Conservation (phyloP, 2,797 vertebrate species). For the Liparis tanakae region DNA sequence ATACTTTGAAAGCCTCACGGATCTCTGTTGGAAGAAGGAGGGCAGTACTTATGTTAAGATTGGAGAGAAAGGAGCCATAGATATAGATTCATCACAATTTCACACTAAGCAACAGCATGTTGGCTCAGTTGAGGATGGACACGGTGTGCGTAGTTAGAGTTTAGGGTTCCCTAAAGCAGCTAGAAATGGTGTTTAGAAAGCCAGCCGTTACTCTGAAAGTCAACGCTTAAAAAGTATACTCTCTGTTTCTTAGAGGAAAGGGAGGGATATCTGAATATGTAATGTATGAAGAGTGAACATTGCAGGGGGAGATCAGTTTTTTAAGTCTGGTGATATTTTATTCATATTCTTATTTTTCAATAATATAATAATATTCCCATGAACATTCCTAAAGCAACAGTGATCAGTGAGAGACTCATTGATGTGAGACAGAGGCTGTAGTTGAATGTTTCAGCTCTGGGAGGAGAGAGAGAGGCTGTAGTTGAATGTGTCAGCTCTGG, state of each 20-base stretch:
- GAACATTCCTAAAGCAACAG: not conserved
- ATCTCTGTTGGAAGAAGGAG: conserved; percentile 85
- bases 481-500: not conserved
- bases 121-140: not conserved
- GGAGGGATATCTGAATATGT: conserved; percentile 14
- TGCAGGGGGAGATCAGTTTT: not conserved
- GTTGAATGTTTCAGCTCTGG: too few species aligned
- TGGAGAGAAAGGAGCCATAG: not conserved
- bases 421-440: too few species aligned
- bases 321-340: not conserved
- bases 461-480: not conserved
- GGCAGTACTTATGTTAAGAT: not conserved
- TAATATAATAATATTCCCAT: not conserved
- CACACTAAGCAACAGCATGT: not conserved
- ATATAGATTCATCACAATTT: conserved; percentile 9
- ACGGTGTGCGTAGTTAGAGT: conserved; percentile 7
- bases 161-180: conserved; percentile 19
- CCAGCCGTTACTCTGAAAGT: not conserved
- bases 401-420: not conserved
- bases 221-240: conserved; percentile 17
- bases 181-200: conserved; percentile 1
- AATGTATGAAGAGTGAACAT: conserved; percentile 19
- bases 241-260: conserved; percentile 10
- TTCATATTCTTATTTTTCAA: too few species aligned
- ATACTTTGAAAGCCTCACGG: conserved; percentile 98